A percentile compares a stretch with the other conserved stretches of the same genome.
These are phyloP conservation scores for Micropoecilia bifurca DNA, from an alignment of 2,797 vertebrate genomes.

Conservation along the genomic window DNA sequence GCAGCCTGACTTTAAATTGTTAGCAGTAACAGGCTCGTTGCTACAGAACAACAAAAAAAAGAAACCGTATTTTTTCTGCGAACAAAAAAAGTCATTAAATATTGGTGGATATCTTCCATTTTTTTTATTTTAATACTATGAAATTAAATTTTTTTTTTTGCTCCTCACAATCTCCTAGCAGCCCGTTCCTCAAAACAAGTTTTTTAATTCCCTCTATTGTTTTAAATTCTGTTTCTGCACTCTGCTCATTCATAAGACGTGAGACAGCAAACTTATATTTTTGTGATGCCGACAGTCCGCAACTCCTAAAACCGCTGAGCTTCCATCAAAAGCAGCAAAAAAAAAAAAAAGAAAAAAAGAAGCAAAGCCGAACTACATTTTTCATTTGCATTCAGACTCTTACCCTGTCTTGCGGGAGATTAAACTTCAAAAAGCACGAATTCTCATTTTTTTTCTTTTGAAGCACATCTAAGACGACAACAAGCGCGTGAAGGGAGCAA, in stretches of 20 bases:
- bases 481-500: constrained; percentile 29
- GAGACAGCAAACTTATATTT: constrained; percentile 4
- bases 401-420: constrained; percentile 53
- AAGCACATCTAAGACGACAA: constrained; percentile 58
- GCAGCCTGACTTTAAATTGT: neutral
- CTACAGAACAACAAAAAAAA: neutral
- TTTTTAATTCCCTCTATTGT: neutral
- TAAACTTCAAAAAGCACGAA: constrained; percentile 65
- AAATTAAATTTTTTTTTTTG: neutral
- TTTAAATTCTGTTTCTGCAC: neutral
- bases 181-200: neutral
- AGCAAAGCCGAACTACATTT: constrained; percentile 44
- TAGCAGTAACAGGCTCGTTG: neutral
- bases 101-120: neutral
- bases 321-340: constrained; percentile 24
- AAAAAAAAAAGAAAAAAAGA: neutral
- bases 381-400: constrained; percentile 66
- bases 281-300: constrained; percentile 11
- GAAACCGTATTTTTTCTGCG: neutral
- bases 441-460: constrained; percentile 57
- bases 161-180: neutral
- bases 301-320: constrained; percentile 13
- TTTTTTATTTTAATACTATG: neutral
- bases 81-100: neutral
- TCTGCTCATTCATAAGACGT: constrained; percentile 17